Conservation (phyloP, 2,888 invertebrate genomes). For the Mesochorus sp. region DNA sequence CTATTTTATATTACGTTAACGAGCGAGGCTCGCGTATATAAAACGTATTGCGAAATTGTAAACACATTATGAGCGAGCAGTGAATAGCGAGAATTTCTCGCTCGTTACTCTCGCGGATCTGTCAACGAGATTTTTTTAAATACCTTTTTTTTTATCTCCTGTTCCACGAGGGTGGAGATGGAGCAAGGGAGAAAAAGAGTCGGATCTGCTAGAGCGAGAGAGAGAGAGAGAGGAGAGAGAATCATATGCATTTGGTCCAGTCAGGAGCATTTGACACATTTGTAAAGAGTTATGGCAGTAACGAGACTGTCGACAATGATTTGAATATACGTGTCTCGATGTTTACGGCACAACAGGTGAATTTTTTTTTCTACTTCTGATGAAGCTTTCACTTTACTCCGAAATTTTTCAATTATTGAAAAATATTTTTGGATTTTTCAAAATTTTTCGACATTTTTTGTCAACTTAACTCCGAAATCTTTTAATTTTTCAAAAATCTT, state of each 20-base stretch:
- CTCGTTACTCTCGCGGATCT: conserved; percentile 58
- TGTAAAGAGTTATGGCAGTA: neutral
- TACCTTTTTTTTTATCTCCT: conserved; percentile 25
- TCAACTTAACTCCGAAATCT: too few relatives aligned
- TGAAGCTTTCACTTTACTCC: neutral
- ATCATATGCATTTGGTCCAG: conserved; percentile 34
- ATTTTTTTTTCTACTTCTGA: conserved; percentile 25
- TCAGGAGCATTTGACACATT: conserved; percentile 24
- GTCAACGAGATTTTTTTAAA: conserved; percentile 46
- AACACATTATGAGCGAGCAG: conserved; percentile 28
- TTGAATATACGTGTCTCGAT: conserved; percentile 2
- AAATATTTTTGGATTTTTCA: too few relatives aligned
- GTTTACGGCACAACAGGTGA: conserved; percentile 40
- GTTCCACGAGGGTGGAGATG: conserved; percentile 18
- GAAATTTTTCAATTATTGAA: neutral
- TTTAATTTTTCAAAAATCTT: too few relatives aligned
- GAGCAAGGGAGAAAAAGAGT: neutral
- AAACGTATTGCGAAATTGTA: conserved; percentile 51
- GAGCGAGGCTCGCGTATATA: conserved; percentile 12
- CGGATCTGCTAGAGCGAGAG: too few relatives aligned
- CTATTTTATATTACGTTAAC: too few relatives aligned
- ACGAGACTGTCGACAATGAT: conserved; percentile 23
- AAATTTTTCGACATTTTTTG: too few relatives aligned
- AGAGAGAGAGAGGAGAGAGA: neutral
- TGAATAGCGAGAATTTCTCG: conserved; percentile 64